Evolutionary conservation across 2,113 vertebrate species (phyloP), one percentile per base, ranked within the genome.

Genomic region (Lophochroa leadbeateri): DNA sequence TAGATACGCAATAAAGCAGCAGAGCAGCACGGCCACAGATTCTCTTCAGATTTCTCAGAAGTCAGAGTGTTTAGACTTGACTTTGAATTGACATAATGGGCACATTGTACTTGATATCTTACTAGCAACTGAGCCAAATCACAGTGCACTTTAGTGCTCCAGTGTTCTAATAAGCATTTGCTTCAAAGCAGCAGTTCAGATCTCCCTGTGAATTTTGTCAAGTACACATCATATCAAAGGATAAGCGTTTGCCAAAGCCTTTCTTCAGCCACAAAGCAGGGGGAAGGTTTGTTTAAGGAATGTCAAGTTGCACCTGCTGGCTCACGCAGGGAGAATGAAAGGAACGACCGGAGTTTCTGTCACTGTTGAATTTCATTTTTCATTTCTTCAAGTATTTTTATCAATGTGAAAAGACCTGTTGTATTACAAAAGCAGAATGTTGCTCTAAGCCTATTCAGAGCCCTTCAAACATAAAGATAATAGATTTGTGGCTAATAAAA

Each of bases 161-260:
- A 63, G 89, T 91, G 96, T 97, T 98, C 97, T 98, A 98, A 98
- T 97, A 98, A 98, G 95, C 94, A 70, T 97, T 98, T 96, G 82
- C 97, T 98, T 98, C 97, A 97, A 98, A 98, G 96, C 86, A 81
- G 94, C 83, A 74, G 93, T 95, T 97, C 96, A 96, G 97, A 97
- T 98, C 97, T 96, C 83, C 85, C 93, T 93, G 96, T 97, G 97
- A 98, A 97, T 98, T 98, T 98, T 98, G 96, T 98, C 97, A 97
- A 98, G 97, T 97, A 96, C 85, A 77, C 96, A 98, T 97, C 95
- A 94, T 98, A 98, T 98, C 97, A 98, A 98, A 98, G 97, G 94
- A 96, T 93, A 95, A 98, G 97, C 92, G 96, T 98, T 97, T 98
- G 97, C 97, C 95, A 97, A 95, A 97, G 96, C 94, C 94, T 98